Conservation (phyloP, 1,140 invertebrate genomes). For the Drosophila murphyi region DNA sequence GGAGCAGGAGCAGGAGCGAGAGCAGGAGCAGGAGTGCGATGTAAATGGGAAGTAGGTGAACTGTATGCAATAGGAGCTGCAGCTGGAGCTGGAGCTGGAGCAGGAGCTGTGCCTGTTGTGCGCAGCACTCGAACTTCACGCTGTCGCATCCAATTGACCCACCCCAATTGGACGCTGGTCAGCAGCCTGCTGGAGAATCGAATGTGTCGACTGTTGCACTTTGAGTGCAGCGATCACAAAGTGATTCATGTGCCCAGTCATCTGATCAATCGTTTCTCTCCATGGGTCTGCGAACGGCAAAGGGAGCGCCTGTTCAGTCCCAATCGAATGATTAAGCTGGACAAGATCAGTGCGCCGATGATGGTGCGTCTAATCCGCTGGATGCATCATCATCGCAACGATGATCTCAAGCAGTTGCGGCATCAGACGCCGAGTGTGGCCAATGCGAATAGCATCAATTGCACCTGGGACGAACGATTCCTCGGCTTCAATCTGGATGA, state of each 20-base stretch:
- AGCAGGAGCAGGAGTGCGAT: too few relatives aligned
- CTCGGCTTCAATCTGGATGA: conserved; percentile 4
- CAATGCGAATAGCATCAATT: not conserved
- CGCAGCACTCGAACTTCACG: conserved; percentile 37
- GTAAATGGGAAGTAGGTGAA: too few relatives aligned
- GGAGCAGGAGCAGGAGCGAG: not conserved
- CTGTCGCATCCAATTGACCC: conserved; percentile 39
- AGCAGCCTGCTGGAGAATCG: not conserved
- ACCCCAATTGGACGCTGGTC: conserved; percentile 11
- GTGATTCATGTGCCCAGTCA: conserved; percentile 27
- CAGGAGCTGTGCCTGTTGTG: conserved; percentile 6
- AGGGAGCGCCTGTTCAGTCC: conserved; percentile 6
- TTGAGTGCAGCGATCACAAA: conserved; percentile 46
- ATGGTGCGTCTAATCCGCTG: conserved; percentile 34
- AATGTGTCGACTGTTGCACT: not conserved
- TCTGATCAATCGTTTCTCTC: conserved; percentile 39
- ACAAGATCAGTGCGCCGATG: conserved; percentile 30
- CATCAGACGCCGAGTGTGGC: not conserved
- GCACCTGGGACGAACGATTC: conserved; percentile 35
- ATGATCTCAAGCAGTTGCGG: conserved; percentile 12
- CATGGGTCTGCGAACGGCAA: conserved; percentile 1
- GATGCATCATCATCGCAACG: conserved; percentile 43
- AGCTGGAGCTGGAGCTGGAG: not conserved
- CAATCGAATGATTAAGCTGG: conserved; percentile 26
- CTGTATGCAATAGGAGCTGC: too few relatives aligned